A percentile compares a stretch with the other conserved stretches of the same genome.
phyloP scores from a whole-genome alignment of 2,113 vertebrate genomes.

The Picathartes gymnocephalus region DNA sequence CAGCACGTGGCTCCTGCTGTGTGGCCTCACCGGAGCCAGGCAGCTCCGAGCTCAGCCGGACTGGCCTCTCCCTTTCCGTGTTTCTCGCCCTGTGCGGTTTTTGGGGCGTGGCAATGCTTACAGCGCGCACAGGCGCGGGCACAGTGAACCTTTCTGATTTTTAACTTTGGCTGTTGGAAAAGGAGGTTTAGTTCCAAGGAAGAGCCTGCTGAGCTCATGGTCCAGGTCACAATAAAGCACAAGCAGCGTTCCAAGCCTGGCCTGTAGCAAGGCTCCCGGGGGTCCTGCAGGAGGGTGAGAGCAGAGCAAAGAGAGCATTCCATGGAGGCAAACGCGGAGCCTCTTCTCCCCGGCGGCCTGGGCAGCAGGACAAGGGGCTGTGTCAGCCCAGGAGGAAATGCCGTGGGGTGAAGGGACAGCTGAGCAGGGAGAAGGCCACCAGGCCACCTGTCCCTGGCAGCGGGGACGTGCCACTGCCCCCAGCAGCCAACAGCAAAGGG shows the following conservation, averaged over 20 bases:
- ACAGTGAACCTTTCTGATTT: background rate
- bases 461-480: background rate
- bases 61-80: accelerated
- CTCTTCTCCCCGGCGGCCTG: background rate
- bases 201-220: background rate
- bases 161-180: background rate
- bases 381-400: accelerated
- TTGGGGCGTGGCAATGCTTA: accelerated
- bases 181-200: background rate
- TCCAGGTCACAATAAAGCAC: background rate
- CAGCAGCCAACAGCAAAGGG: background rate
- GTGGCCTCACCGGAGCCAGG: background rate
- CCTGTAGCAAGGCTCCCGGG: background rate
- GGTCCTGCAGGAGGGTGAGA: background rate
- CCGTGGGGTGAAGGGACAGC: accelerated
- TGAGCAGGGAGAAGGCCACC: background rate
- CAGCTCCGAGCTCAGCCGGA: background rate
- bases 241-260: background rate
- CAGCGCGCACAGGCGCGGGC: background rate
- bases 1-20: accelerated
- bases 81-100: background rate
- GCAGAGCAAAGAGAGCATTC: background rate
- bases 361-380: too few species aligned
- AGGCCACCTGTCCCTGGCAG: background rate
- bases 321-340: accelerated